Conservation (phyloP, 2,888 invertebrate species). For the Operophtera brumata region DNA sequence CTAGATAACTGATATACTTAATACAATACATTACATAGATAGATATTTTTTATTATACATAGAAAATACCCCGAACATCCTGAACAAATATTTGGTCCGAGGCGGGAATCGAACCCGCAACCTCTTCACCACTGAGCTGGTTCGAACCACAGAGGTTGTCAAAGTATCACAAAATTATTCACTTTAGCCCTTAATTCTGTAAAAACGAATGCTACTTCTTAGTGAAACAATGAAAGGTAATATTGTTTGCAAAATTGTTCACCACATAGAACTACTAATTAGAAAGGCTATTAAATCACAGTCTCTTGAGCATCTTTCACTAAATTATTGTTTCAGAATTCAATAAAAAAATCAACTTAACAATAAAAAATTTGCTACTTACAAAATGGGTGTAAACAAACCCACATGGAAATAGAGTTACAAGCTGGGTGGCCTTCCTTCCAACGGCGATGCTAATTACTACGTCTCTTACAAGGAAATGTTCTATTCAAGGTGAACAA, state of each 20-base stretch:
- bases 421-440: conserved; percentile 64
- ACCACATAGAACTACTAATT: neutral
- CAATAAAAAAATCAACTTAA: neutral
- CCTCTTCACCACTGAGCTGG: no score
- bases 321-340: neutral
- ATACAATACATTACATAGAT: no score
- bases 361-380: neutral
- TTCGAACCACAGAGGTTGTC: no score
- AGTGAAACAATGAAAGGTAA: neutral
- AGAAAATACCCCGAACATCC: no score
- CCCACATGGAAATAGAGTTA: conserved; percentile 38
- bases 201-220: no score
- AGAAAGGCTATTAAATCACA: neutral
- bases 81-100: no score
- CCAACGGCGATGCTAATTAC: conserved; percentile 60
- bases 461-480: conserved; percentile 68
- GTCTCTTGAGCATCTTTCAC: neutral
- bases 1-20: no score
- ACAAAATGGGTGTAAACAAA: conserved; percentile 26
- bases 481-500: conserved; percentile 66
- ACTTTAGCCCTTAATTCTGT: no score
- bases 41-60: no score
- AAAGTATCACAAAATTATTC: no score
- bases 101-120: no score
- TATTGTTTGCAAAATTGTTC: no score